A percentile compares a stretch with the other conserved stretches of the same genome.
Evolutionary conservation across 2,888 invertebrate genomes (phyloP).

Genomic region (Spisula subtruncata): DNA sequence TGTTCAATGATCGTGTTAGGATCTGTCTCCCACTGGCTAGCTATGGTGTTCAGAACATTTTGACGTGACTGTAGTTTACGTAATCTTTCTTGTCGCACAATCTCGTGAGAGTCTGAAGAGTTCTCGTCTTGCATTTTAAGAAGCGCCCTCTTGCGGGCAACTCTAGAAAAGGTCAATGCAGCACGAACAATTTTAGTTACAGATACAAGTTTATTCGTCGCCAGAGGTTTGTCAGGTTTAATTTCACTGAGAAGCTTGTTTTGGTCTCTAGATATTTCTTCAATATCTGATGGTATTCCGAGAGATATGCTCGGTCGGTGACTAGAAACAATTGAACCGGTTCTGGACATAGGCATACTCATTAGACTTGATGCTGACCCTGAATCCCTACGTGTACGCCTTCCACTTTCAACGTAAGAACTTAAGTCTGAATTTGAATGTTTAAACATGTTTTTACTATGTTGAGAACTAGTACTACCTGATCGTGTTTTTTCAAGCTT

Average conservation of each 20-base stretch:
- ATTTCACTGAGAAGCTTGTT: constrained; percentile 66
- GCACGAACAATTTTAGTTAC: constrained; percentile 72
- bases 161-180: constrained; percentile 74
- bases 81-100: constrained; percentile 73
- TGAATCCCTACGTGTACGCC: constrained; percentile 60
- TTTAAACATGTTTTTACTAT: constrained; percentile 47
- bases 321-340: constrained; percentile 63
- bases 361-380: constrained; percentile 63
- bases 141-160: constrained; percentile 70
- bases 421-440: constrained; percentile 66
- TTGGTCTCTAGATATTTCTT: constrained; percentile 62
- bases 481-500: constrained; percentile 49
- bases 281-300: constrained; percentile 68
- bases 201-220: constrained; percentile 68
- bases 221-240: constrained; percentile 63
- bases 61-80: constrained; percentile 71
- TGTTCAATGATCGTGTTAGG: constrained; percentile 55
- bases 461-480: constrained; percentile 12
- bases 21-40: constrained; percentile 63
- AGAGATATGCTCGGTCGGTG: constrained; percentile 60
- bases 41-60: constrained; percentile 70
- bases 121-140: constrained; percentile 75
- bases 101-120: constrained; percentile 71
- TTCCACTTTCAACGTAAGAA: constrained; percentile 59
- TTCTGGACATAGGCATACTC: constrained; percentile 55